Evolutionary conservation across 1,140 invertebrate genomes (phyloP).

Genomic region (Pogonomyrmex californicus): DNA sequence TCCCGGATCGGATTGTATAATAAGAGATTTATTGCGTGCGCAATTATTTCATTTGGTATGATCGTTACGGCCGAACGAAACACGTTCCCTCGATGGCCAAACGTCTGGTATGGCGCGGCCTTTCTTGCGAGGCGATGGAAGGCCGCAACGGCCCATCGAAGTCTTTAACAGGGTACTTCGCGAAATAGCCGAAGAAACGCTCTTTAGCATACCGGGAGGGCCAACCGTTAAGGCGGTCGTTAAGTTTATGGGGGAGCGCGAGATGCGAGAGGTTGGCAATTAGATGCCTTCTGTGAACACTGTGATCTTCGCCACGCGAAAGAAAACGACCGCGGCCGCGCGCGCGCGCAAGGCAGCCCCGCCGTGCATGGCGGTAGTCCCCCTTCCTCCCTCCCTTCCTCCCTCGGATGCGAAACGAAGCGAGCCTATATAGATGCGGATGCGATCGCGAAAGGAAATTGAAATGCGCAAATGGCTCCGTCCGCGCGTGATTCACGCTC

Average conservation of each 20-base stretch:
- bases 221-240: slow-evolving; percentile 81
- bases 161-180: slow-evolving; percentile 83
- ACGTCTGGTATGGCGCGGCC: slow-evolving; percentile 33
- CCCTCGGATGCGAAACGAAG: neutral
- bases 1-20: neutral
- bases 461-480: slow-evolving; percentile 64
- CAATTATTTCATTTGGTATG: slow-evolving; percentile 36
- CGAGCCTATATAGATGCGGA: slow-evolving; percentile 8
- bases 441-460: slow-evolving; percentile 62
- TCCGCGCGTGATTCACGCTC: slow-evolving; percentile 38
- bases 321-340: slow-evolving; percentile 69
- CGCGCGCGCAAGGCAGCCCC: slow-evolving; percentile 41
- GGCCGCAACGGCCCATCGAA: slow-evolving; percentile 74
- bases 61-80: slow-evolving; percentile 28
- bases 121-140: slow-evolving; percentile 63
- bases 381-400: neutral
- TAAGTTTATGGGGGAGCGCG: slow-evolving; percentile 81
- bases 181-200: slow-evolving; percentile 79
- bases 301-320: slow-evolving; percentile 80
- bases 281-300: slow-evolving; percentile 81
- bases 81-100: slow-evolving; percentile 24
- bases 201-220: slow-evolving; percentile 83
- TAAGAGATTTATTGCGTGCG: neutral
- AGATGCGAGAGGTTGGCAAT: slow-evolving; percentile 80
- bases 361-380: neutral